Percentiles rank a stretch among this genome's conserved stretches.
Evolutionary conservation across 1,140 invertebrate genomes (phyloP).

Genomic region (Eurytemora carolleeae): DNA sequence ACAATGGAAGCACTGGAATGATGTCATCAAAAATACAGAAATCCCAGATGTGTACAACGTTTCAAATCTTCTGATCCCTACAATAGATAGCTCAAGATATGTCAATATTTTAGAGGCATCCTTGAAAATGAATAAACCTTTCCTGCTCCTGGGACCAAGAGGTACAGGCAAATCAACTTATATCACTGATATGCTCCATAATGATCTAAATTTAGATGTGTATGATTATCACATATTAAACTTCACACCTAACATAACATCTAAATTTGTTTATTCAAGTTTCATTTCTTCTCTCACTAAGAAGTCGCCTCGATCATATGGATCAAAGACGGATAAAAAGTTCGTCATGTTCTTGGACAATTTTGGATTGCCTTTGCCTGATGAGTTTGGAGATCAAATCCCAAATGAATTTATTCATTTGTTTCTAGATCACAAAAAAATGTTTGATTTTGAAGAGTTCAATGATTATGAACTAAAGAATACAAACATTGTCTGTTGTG

Average conservation of each 20-base stretch:
- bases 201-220: not conserved
- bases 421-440: not conserved
- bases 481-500: not conserved
- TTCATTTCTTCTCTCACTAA: not conserved
- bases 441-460: not conserved
- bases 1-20: conserved; percentile 49
- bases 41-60: conserved; percentile 38
- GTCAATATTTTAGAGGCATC: not conserved
- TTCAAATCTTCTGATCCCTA: conserved; percentile 56
- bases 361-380: not conserved
- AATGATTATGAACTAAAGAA: not conserved
- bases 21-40: conserved; percentile 37
- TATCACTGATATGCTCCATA: not conserved
- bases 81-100: conserved; percentile 58
- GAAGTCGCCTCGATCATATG: not conserved
- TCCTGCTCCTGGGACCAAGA: not conserved
- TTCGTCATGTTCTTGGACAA: not conserved
- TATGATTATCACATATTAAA: not conserved
- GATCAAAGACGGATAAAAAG: not conserved
- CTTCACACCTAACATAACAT: not conserved
- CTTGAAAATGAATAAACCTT: not conserved
- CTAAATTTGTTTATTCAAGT: not conserved
- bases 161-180: not conserved
- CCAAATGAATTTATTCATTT: not conserved
- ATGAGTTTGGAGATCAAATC: not conserved